phyloP scores from a whole-genome alignment of 2,888 invertebrate genomes.

The Lysandra coridon region DNA sequence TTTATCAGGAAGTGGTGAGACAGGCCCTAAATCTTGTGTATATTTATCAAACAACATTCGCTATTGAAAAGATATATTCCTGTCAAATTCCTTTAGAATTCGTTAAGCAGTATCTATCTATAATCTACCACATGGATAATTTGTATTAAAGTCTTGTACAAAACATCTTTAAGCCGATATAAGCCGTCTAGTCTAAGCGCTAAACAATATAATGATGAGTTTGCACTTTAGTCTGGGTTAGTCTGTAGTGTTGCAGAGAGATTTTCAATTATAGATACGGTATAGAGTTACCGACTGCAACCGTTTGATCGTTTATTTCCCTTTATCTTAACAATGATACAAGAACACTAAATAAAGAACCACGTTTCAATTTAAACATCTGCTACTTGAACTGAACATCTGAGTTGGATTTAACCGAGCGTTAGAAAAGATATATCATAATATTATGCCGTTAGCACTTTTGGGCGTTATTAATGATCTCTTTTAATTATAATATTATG shows the following conservation, averaged over 20 bases:
- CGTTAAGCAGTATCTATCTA: no score
- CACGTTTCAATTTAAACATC: conserved; percentile 16
- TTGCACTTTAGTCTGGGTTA: not conserved
- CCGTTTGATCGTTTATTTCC: conserved; percentile 16
- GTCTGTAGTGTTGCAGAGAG: conserved; percentile 5
- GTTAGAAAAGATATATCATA: not conserved
- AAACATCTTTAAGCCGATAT: no score
- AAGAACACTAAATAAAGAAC: conserved; percentile 1
- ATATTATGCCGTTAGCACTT: no score
- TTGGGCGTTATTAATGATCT: no score
- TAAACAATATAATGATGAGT: not conserved
- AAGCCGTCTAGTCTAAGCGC: not conserved
- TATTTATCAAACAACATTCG: no score
- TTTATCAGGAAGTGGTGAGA: no score
- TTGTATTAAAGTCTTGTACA: no score
- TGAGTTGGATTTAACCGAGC: not conserved
- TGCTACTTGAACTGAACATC: not conserved
- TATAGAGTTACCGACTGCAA: not conserved
- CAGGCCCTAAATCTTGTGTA: no score
- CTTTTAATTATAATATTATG: no score
- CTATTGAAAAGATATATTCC: no score
- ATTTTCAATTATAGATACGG: conserved; percentile 28
- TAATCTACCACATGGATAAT: no score
- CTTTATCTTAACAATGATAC: conserved; percentile 21
- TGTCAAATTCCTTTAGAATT: no score